Evolutionary conservation across 2,797 vertebrate species (phyloP).

Genomic region (Notoglanidium macrostoma): DNA sequence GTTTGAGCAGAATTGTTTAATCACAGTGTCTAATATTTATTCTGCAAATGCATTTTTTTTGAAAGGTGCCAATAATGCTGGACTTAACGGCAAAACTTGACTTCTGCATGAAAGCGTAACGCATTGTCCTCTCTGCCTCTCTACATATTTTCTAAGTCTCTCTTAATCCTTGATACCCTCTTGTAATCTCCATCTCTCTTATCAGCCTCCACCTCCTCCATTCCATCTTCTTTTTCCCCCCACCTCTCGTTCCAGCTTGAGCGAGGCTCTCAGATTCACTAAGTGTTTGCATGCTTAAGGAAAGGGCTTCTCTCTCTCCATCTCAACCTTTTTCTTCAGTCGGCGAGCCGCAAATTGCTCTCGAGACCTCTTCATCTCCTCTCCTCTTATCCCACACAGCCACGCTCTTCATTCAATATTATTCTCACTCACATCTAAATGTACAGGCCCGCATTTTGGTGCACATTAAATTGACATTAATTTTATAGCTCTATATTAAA

Average conservation of each 20-base stretch:
- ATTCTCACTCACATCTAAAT: constrained; percentile 45
- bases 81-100: not conserved
- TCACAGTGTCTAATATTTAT: not conserved
- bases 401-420: constrained; percentile 33
- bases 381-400: constrained; percentile 34
- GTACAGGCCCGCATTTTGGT: constrained; percentile 9
- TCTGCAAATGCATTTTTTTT: not conserved
- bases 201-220: constrained; percentile 38
- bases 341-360: constrained; percentile 45
- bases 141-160: not conserved
- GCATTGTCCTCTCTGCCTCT: not conserved
- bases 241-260: constrained; percentile 28
- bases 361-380: constrained; percentile 31
- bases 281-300: constrained; percentile 52
- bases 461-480: constrained; percentile 33
- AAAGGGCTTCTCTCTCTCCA: constrained; percentile 33
- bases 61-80: not conserved
- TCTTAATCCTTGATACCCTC: constrained; percentile 15
- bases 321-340: constrained; percentile 41
- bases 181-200: constrained; percentile 37
- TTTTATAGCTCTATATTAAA: constrained; percentile 43
- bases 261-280: constrained; percentile 34
- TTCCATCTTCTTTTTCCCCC: constrained; percentile 1
- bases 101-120: constrained; percentile 6
- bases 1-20: not conserved